Evolutionary conservation across 2,888 invertebrate species (phyloP), one percentile per base, ranked within the genome.

Genomic region (Troides oblongomaculatus): DNA sequence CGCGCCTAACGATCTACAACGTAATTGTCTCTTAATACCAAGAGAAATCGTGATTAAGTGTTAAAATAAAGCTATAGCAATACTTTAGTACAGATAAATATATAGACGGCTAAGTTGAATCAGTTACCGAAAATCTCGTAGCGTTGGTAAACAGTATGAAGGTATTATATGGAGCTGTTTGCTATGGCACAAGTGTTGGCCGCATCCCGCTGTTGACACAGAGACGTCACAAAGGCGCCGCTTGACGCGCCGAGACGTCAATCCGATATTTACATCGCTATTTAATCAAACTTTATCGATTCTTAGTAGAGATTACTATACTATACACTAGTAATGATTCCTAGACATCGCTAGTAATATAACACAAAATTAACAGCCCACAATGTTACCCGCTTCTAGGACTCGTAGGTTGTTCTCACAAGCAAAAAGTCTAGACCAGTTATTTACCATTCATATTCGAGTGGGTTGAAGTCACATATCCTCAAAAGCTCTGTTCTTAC

Each of bases 191-290:
- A 76, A 75, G 79, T 81, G 79, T 77, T 78, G 68, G 58, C 62
- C 59, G 57, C 77, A 69, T 73, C 73, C 68, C 74, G 69, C 58
- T 81, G 77, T 83, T 81, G 76, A 80, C 81, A 78, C 71, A 77
- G 17, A 18, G 72, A 81, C 78, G 77, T 74, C 77, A 79, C 78
- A 81, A 82, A 66, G 69, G 80, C 76, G 76, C 81, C 84, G 83
- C 75, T 74, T 64, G 70, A 72, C 58, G 72, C 53, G 46, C 30
- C 21, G 62, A 69, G 57, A 25, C 62, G 62, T 25, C 7, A 30
- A 43, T 56, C 66, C 67, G 58, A 36, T 7, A 64, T 39, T 25
- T 50, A 65, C 58, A 60, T 43, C 62, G 57, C n/a, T 57, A 57
- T 50, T 50, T 57, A 57, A 57, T 57, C 57, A 57, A 21, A 57